A percentile compares a stretch with the other conserved stretches of the same genome.
Conservation (phyloP, 2,888 invertebrate genomes). For the Malachius bipustulatus region DNA sequence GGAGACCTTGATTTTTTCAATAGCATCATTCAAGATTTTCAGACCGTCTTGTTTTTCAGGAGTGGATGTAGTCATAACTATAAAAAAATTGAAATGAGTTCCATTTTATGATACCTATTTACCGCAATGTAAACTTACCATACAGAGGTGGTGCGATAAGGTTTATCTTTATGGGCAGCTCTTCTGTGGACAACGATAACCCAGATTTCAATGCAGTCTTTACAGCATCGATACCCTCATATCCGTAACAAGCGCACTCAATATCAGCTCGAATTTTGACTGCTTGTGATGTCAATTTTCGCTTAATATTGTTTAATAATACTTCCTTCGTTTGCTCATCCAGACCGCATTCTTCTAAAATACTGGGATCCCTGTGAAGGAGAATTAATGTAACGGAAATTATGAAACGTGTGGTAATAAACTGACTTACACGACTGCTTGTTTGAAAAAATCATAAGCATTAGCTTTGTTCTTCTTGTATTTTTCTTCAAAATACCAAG, state of each 20-base stretch:
- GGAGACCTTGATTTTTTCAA: conserved; percentile 72
- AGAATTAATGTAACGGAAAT: conserved; percentile 2
- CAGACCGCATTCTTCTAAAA: conserved; percentile 90
- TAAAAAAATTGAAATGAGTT: no score
- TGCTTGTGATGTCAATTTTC: conserved; percentile 94
- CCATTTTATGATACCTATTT: no score
- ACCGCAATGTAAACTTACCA: no score
- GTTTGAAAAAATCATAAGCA: conserved; percentile 97
- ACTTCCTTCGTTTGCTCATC: conserved; percentile 87
- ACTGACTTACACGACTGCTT: conserved; percentile 56
- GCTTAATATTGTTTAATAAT: conserved; percentile 84
- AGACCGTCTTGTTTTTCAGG: conserved; percentile 92
- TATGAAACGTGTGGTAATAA: neutral
- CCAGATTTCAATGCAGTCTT: conserved; percentile 86
- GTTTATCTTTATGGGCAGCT: conserved; percentile 96
- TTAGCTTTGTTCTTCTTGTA: conserved; percentile 90
- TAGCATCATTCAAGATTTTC: conserved; percentile 77
- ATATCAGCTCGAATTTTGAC: conserved; percentile 90
- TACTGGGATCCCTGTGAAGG: conserved; percentile 76
- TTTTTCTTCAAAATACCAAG: conserved; percentile 97
- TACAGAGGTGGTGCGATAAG: conserved; percentile 97
- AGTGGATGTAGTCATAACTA: conserved; percentile 94
- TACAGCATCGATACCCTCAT: conserved; percentile 98
- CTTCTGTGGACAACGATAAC: conserved; percentile 78
- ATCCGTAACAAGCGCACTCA: conserved; percentile 89